Base-by-base conservation (phyloP, 2,797 vertebrate genomes). In the Nyctibius grandis region DNA sequence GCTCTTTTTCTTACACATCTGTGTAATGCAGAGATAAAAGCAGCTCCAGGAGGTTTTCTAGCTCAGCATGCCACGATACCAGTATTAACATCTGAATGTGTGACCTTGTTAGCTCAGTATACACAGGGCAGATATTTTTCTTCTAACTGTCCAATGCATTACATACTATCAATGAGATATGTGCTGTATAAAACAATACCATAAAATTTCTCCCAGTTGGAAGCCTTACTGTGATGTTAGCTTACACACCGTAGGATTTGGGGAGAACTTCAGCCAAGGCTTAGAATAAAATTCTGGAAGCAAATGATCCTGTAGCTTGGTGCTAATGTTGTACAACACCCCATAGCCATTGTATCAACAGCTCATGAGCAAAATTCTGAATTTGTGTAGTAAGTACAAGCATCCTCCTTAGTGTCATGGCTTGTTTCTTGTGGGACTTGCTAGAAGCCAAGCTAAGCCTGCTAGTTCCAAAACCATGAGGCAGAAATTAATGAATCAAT, bases 381-480 rank as follows among this genome's bases (percentile, higher is more conserved):
- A 63, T 93, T 38, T 65, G 3, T 83, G 42, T 44, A 65, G 9
- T 20, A 75, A 65, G 42, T 73, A 63, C 57, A 93, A 78, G 59
- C 69, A 81, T 74, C 70, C 25, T 88, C 89, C 78, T 87, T 65
- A 1, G 4, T 59, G 54, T 80, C 40, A n/a, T 48, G 29, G 36
- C 68, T 93, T 92, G 44, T 74, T 91, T 94, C 86, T 88, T 88
- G 68, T 65, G 54, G 45, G 47, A 61, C 42, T 83, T 69, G 17
- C 38, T 72, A 53, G 74, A 87, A 90, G 86, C 75, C 90, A 91
- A 85, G 67, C 38, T 61, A 93, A 79, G 47, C 36, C 72, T 91
- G 50, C 48, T 83, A 11, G 85, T 96, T 96, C 90, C 64, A 90
- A 93, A 96, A 89, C 28, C 48, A 93, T 74, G 59, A 60, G n/a